Percentiles rank a stretch among this genome's conserved stretches.
Conservation (phyloP, 2,113 vertebrate genomes). For the Mystacornis crossleyi region DNA sequence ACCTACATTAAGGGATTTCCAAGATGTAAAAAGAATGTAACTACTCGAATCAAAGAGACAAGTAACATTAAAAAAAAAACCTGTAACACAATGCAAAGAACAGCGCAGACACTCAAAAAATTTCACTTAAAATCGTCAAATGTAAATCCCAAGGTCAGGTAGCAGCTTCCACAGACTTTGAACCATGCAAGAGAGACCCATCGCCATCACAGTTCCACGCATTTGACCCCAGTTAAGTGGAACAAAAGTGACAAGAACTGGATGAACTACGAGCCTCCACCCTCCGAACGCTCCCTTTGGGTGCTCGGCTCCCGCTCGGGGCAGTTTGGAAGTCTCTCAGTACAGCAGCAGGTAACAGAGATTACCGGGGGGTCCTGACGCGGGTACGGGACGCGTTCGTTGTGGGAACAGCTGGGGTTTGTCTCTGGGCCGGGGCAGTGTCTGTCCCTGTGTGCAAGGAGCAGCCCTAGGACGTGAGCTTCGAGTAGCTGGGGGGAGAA, state of each 20-base stretch:
- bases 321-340: not conserved
- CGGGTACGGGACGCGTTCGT: not conserved
- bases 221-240: not conserved
- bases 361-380: constrained; percentile 16
- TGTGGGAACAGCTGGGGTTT: not conserved
- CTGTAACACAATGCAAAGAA: not conserved
- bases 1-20: constrained; percentile 48
- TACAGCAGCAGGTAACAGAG: constrained; percentile 14
- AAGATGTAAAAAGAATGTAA: not conserved
- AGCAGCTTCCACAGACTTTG: constrained; percentile 51
- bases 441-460: not conserved
- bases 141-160: constrained; percentile 48
- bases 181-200: not conserved
- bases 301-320: fast-evolving
- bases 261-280: not conserved
- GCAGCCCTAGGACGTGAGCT: constrained; percentile 87
- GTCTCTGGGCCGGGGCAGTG: constrained; percentile 1
- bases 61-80: not conserved
- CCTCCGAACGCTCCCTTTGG: not conserved
- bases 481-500: constrained; percentile 96
- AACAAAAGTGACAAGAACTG: not conserved
- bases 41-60: not conserved
- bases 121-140: not conserved
- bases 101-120: not conserved
- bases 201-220: not conserved